phyloP scores from a whole-genome alignment of 2,797 vertebrate genomes.

The Orientallactaga sibirica region DNA sequence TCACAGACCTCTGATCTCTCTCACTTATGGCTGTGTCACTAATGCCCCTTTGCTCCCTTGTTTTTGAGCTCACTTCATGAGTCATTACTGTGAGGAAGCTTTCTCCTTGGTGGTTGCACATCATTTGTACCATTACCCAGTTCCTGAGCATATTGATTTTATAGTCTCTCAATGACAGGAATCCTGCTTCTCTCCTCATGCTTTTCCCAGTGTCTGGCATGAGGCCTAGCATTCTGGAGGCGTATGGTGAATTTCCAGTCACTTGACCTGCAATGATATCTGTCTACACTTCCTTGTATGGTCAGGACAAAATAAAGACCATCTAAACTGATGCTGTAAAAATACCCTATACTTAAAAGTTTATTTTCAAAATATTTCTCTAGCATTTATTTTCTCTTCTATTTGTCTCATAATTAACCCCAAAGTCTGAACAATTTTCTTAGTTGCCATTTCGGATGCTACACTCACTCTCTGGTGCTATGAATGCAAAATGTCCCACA shows the following conservation, averaged over 20 bases:
- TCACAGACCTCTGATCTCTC: neutral
- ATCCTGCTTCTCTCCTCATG: neutral
- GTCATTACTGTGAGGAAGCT: neutral
- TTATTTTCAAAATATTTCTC: conserved; percentile 25
- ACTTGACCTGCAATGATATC: neutral
- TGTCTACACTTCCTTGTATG: neutral
- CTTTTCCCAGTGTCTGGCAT: neutral
- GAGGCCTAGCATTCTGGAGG: neutral
- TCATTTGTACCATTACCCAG: no score
- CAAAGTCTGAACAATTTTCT: neutral
- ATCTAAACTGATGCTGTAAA: neutral
- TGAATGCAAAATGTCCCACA: no score
- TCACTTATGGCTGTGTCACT: neutral
- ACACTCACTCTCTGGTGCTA: neutral
- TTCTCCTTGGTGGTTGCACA: neutral
- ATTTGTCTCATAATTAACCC: conserved; percentile 31
- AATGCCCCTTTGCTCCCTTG: neutral
- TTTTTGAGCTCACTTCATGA: neutral
- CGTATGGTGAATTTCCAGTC: neutral
- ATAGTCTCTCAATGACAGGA: neutral
- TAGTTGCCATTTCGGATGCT: neutral
- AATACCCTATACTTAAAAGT: neutral
- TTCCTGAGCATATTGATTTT: neutral
- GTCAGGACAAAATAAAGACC: neutral
- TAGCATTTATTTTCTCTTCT: neutral